Conservation (phyloP, 2,113 vertebrate species). For the Nannobrachium achirus region DNA sequence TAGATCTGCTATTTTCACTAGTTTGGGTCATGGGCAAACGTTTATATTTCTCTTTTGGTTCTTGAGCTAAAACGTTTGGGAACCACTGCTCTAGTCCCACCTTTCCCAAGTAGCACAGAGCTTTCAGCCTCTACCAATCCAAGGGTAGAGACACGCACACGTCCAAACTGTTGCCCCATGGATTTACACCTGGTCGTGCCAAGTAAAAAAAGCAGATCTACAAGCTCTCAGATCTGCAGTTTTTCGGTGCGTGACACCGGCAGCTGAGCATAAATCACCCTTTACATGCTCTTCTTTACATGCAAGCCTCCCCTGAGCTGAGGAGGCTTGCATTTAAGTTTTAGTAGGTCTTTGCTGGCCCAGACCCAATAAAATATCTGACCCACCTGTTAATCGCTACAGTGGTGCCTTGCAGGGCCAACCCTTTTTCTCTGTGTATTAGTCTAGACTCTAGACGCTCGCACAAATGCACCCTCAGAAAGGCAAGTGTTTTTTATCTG, state of each 20-base stretch:
- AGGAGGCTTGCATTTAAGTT: conserved; percentile 55
- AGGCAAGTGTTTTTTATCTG: conserved; percentile 56
- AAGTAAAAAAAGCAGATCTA: too few relatives aligned
- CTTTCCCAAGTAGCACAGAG: conserved; percentile 27
- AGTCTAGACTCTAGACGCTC: conserved; percentile 58
- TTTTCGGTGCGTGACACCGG: too few relatives aligned
- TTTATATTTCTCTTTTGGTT: too few relatives aligned
- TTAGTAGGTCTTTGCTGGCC: conserved; percentile 49
- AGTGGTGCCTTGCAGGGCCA: conserved; percentile 36
- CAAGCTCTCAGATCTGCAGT: too few relatives aligned
- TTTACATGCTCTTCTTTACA: conserved; percentile 40
- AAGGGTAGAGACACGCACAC: conserved; percentile 34
- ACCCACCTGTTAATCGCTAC: conserved; percentile 70
- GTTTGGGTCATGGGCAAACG: too few relatives aligned
- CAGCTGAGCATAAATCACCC: too few relatives aligned
- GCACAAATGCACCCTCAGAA: conserved; percentile 49
- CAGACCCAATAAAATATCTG: conserved; percentile 70
- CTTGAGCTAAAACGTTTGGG: too few relatives aligned
- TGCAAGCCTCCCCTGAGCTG: conserved; percentile 13
- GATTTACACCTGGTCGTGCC: too few relatives aligned
- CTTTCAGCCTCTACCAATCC: conserved; percentile 20
- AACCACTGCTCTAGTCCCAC: too few relatives aligned
- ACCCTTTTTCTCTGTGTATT: conserved; percentile 48
- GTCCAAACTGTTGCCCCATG: conserved; percentile 44
- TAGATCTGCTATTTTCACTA: too few relatives aligned